Base-by-base conservation (phyloP, 2,113 vertebrate genomes). In the Corythornis madagascariensis region DNA sequence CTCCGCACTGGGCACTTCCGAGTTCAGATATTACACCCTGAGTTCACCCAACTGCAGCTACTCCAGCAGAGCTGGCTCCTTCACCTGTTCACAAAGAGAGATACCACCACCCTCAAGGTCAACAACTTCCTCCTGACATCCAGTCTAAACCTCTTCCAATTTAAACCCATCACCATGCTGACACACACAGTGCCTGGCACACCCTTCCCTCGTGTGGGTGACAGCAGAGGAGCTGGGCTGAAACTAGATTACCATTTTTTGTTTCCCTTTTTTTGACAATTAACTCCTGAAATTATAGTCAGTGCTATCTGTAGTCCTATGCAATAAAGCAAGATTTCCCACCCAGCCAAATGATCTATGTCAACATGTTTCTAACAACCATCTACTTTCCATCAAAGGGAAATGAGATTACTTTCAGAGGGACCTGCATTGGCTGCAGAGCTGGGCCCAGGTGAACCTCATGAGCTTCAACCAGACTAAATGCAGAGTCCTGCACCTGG, bases 311-410 rank as follows among this genome's bases (percentile, higher is more conserved):
- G 75, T 71, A 9, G 4, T 25, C 28, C 55, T 43, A 7, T 18
- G n/a, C 73, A 55, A 66, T 47, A 56, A 18, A 76, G 65, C 73
- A 56, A 77, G 42, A 83, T 50, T 57, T 75, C 33, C 53, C 63
- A 56, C 90, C 22, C 42, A 55, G 28, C n/a, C 4, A 3, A 88
- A 48, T 52, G 61, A 95, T 73, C 42, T 43, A 52, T 57, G 77
- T 75, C 93, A 96, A 86, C 72, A 83, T 83, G 57, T 31, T 91
- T 93, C 93, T 73, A 91, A 90, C 79, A 91, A 88, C 66, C 22
- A 35, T 90, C 83, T 88, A 92, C 73, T 91, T 75, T 16, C 91
- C 57, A 66, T 67, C 38, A 38, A 11, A 38, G 10, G 38, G 38
- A 38, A 38, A 38, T 38, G 38, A 38, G 38, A 38, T 38, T 38